Evolutionary conservation across 1,140 invertebrate species (phyloP), one percentile per base, ranked within the genome.

Genomic region (Tenebrio molitor): DNA sequence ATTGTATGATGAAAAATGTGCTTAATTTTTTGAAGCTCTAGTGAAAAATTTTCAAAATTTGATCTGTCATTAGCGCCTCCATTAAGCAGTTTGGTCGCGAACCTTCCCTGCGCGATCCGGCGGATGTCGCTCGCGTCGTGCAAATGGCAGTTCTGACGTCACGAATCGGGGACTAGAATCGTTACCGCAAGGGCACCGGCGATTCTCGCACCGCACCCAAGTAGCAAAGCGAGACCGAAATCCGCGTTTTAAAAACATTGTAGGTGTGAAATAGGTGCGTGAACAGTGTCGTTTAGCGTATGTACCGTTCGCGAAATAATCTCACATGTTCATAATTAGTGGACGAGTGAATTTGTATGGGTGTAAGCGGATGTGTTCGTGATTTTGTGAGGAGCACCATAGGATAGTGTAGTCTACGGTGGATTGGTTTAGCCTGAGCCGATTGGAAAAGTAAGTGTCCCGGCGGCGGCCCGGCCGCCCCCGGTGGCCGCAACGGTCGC

Each of bases 101-200:
- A 58, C 50, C 50, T 6, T 6, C 4, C 23, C 50, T 15, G n/a
- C 12, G 8, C 5, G 1, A 1, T 0, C 42, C 76, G 33, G 1
- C 36, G 77, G 77, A 71, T 76, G 75, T 46, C 73, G 67, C 58
- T 74, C n/a, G 1, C 8, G 21, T 50, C 41, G 58, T 41, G 74
- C n/a, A 77, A 50, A 79, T 79, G 78, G 78, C 74, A 39, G 71
- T 50, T 73, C 74, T 81, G 80, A 81, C 80, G 80, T 81, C 80
- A 81, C 74, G 73, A 73, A 67, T 76, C 76, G 75, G 76, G 78
- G 79, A 68, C 76, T 76, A 77, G 78, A 81, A 79, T 81, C 79
- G 80, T 80, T 80, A 80, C 76, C 72, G 76, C 78, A 81, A 78
- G 80, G 77, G 77, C 78, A 79, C 77, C 76, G 76, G 74, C 70